Conservation (phyloP, 2,888 invertebrate species). For the Idaea aversata region DNA sequence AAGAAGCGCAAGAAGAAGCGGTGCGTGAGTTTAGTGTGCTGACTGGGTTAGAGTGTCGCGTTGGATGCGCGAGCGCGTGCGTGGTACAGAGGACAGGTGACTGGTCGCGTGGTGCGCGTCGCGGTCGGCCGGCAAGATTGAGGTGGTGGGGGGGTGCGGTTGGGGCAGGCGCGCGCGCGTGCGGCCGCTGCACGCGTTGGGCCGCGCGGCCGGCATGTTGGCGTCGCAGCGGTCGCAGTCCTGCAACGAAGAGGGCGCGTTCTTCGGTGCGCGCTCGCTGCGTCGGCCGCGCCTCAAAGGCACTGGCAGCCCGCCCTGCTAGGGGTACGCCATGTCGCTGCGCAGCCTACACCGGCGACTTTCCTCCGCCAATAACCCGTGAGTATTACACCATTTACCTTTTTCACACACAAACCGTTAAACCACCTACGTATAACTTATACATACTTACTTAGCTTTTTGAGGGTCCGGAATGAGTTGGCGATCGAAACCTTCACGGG, state of each 20-base stretch:
- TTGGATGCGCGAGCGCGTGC: constrained; percentile 36
- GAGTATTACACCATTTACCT: constrained; percentile 45
- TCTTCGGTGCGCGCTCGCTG: constrained; percentile 77
- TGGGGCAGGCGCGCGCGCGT: constrained; percentile 78
- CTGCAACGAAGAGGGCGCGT: constrained; percentile 79
- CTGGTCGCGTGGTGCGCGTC: constrained; percentile 36
- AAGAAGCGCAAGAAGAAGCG: neutral
- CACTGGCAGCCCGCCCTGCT: constrained; percentile 81
- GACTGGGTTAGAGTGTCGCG: constrained; percentile 23
- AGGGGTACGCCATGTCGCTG: constrained; percentile 84
- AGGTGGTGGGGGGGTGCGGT: constrained; percentile 76
- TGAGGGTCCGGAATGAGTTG: constrained; percentile 22
- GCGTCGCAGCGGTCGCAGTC: constrained; percentile 78
- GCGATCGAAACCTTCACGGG: constrained; percentile 35
- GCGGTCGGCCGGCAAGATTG: constrained; percentile 67
- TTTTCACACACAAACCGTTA: no score
- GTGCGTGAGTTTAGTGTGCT: constrained; percentile 14
- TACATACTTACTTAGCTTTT: neutral
- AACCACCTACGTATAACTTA: no score
- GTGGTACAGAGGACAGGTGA: constrained; percentile 34
- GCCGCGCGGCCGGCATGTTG: constrained; percentile 76
- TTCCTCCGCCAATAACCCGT: constrained; percentile 82
- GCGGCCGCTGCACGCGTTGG: constrained; percentile 73
- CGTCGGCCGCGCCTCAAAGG: constrained; percentile 81
- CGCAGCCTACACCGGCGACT: constrained; percentile 83